Base-by-base conservation (phyloP, 2,113 vertebrate genomes). In the Larimichthys polyactis region DNA sequence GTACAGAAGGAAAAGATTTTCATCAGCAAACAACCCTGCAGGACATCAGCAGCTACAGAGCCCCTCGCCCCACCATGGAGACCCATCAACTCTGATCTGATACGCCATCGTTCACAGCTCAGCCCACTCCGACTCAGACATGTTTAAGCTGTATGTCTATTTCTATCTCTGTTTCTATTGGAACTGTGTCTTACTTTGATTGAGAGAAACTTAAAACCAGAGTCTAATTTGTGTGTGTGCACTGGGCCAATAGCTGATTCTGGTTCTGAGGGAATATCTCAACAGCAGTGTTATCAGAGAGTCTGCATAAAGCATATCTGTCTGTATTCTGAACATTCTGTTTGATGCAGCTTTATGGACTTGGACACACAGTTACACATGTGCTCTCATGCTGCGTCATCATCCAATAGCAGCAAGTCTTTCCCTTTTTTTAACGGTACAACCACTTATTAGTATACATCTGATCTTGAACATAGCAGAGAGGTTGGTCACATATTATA, bases 331-430 rank as follows among this genome's bases (percentile, higher is more conserved):
- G 24, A 22, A 12, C 75, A 14, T 60, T 51, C 15, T 54, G 19
- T 72, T 66, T 79, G 75, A 71, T 65, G 71, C 52, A 76, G 24
- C 14, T 2, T 32, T 44, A 51, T 71, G 52, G 51, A 76, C 11
- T 46, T 5, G 1, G 36, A 27, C 36, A 70, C 58, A 16, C 14
- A 49, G 16, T 60, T 60, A 32, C 19, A n/a, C 17, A 60, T 60
- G 74, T 29, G 44, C 46, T 20, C 14, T 67, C 54, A 0, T 4
- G 66, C 55, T 51, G 71, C 27, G 49, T 48, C 65, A 72, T 57
- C 40, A 7, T 59, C 73, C 17, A 40, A 24, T 57, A 46, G 60
- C 46, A 48, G 16, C 15, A 6, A 54, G 16, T 70, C 27, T 29
- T 43, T 11, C 43, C 40, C 24, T 22, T 64, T 22, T 64, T 76